phyloP scores from a whole-genome alignment of 2,113 vertebrate species.

The Cyanoderma ruficeps region DNA sequence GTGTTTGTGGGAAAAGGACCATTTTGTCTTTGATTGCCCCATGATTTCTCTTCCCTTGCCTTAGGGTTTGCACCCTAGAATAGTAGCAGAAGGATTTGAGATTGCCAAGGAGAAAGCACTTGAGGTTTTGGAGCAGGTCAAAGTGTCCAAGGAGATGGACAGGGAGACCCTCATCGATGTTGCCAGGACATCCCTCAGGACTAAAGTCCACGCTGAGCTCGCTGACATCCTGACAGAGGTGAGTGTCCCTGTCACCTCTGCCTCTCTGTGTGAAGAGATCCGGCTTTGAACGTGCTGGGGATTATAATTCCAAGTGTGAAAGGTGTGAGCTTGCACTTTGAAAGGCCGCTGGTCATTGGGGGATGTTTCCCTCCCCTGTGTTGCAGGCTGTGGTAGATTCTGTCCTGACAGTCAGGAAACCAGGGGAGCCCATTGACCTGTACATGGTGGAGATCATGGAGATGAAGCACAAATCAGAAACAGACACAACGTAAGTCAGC shows the following conservation, averaged over 20 bases:
- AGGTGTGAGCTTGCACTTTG: background rate
- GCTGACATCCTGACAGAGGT: constrained; percentile 96
- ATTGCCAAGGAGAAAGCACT: constrained; percentile 91
- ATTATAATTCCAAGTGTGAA: background rate
- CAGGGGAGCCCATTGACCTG: constrained; percentile 89
- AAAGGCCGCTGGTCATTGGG: background rate
- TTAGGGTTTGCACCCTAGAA: constrained; percentile 94
- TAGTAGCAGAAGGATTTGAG: constrained; percentile 95
- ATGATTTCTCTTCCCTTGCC: background rate
- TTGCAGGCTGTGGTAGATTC: constrained; percentile 94
- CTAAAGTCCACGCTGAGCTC: constrained; percentile 91
- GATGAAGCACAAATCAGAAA: constrained; percentile 98
- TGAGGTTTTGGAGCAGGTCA: constrained; percentile 89
- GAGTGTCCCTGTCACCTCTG: background rate
- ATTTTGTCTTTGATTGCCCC: background rate
- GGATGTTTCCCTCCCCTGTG: background rate
- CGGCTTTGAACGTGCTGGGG: background rate
- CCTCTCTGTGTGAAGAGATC: background rate
- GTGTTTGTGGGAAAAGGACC: background rate
- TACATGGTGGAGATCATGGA: constrained; percentile 99
- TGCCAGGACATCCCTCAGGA: constrained; percentile 92
- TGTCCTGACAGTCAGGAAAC: constrained; percentile 86
- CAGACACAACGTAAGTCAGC: constrained; percentile 89
- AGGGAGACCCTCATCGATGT: constrained; percentile 91
- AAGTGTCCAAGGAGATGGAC: constrained; percentile 91